A percentile compares a stretch with the other conserved stretches of the same genome.
phyloP scores from a whole-genome alignment of 1,140 invertebrate species.

The Drosophila ohnishii region DNA sequence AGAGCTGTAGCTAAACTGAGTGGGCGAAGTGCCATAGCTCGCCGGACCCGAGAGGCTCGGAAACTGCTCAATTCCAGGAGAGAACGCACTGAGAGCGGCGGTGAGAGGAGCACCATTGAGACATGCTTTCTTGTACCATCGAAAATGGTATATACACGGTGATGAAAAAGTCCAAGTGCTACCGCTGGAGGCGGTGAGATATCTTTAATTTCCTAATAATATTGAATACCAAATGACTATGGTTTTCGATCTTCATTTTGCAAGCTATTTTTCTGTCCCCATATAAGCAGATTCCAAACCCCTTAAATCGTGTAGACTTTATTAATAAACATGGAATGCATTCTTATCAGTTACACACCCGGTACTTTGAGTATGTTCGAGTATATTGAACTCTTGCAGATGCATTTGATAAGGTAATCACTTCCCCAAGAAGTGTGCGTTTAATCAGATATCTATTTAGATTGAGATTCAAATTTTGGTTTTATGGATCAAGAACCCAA shows the following conservation, averaged over 20 bases:
- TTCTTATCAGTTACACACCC: constrained; percentile 26
- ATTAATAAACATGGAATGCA: constrained; percentile 17
- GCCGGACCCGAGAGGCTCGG: constrained; percentile 20
- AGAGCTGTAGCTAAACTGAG: constrained; percentile 39
- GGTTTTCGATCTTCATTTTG: background rate
- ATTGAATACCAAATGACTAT: background rate
- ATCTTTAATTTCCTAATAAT: background rate
- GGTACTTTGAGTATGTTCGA: constrained; percentile 4
- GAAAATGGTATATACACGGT: constrained; percentile 17
- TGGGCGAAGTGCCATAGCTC: constrained; percentile 21
- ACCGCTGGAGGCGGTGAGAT: background rate
- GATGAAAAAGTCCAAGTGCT: constrained; percentile 4
- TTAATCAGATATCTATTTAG: background rate
- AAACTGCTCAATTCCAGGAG: constrained; percentile 24
- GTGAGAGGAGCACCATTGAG: constrained; percentile 7
- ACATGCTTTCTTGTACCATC: constrained; percentile 20
- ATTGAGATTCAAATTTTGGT: background rate
- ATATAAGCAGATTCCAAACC: constrained; percentile 1
- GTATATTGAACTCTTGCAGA: constrained; percentile 8
- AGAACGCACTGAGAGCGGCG: constrained; percentile 13
- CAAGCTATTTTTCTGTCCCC: background rate
- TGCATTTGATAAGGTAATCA: background rate
- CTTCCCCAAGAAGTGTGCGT: background rate
- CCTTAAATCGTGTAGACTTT: constrained; percentile 14
- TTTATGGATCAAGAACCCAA: background rate